Evolutionary conservation across 2,113 vertebrate genomes (phyloP).

Genomic region (Periophthalmodon schlosseri): DNA sequence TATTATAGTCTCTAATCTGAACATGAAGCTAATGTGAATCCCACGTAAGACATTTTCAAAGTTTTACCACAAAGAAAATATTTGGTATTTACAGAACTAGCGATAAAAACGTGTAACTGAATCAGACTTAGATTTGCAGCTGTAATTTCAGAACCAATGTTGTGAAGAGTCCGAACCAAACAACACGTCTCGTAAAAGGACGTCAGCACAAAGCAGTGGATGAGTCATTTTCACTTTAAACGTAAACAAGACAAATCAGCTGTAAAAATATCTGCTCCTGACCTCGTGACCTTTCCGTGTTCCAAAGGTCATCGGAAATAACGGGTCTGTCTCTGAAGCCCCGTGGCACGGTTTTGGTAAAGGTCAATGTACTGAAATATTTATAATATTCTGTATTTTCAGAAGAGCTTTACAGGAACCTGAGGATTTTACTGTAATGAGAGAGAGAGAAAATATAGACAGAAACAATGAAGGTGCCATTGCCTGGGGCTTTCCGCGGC

Average conservation of each 20-base stretch:
- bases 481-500: too few species aligned
- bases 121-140: too few species aligned
- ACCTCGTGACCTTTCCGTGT: background rate
- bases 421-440: background rate
- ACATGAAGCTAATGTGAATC: too few species aligned
- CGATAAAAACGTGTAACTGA: too few species aligned
- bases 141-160: background rate
- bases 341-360: background rate
- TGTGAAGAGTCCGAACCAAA: background rate
- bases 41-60: too few species aligned
- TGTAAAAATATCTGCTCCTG: background rate
- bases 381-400: background rate
- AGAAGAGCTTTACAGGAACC: background rate
- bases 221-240: background rate
- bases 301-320: background rate
- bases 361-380: background rate
- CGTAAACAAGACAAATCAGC: background rate
- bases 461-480: too few species aligned
- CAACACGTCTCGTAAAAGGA: background rate
- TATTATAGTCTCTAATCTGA: too few species aligned
- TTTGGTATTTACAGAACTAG: too few species aligned
- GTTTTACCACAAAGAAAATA: too few species aligned
- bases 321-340: background rate
- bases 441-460: background rate
- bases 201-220: background rate